phyloP scores from a whole-genome alignment of 53 echinoderm and acorn worm genomes.

The Apostichopus leukothele region DNA sequence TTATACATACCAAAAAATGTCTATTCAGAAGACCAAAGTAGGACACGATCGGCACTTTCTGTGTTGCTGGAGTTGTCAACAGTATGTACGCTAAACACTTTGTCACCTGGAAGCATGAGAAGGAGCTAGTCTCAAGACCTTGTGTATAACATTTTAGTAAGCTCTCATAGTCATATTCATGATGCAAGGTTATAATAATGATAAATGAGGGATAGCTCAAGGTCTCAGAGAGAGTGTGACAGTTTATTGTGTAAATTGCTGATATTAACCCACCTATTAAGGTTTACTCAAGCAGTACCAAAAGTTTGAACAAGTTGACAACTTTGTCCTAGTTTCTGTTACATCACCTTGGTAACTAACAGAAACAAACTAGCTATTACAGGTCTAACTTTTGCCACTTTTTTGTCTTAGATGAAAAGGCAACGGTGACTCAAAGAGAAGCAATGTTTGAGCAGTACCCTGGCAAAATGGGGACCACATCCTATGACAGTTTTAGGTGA shows the following conservation, averaged over 20 bases:
- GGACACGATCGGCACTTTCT: not conserved
- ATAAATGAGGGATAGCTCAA: not conserved
- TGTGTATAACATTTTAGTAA: not conserved
- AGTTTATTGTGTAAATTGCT: not conserved
- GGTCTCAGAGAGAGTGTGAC: not conserved
- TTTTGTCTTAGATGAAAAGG: not conserved
- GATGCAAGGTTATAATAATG: no score
- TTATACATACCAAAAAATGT: conserved; percentile 9
- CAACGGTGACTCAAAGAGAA: not conserved
- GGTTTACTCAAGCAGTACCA: conserved; percentile 31
- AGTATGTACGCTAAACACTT: not conserved
- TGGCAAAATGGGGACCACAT: conserved; percentile 3
- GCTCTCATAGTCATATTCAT: not conserved
- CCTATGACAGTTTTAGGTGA: not conserved
- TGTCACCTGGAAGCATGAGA: not conserved
- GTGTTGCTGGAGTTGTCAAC: not conserved
- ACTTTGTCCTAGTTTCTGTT: conserved; percentile 26
- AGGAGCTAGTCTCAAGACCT: not conserved
- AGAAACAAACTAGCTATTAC: conserved; percentile 7
- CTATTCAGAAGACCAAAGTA: not conserved
- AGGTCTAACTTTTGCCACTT: conserved; percentile 30
- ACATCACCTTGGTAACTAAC: conserved; percentile 14
- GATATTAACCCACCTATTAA: not conserved
- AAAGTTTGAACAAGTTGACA: not conserved
- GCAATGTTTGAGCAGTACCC: not conserved